These are phyloP conservation scores for Drosophila punjabiensis DNA, from an alignment of 1,140 invertebrate genomes.

Conservation along the genomic window DNA sequence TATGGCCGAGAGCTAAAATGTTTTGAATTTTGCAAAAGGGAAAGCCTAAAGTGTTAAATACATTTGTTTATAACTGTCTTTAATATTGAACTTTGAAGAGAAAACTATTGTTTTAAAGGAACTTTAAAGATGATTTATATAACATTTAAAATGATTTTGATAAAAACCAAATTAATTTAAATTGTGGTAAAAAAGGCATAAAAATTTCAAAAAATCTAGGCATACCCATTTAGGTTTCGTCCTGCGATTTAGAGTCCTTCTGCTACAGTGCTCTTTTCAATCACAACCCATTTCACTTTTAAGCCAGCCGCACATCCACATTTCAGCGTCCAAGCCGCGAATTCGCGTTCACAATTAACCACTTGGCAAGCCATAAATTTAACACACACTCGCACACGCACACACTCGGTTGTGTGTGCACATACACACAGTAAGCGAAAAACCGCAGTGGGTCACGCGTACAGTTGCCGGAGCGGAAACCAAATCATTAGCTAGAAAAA, in stretches of 20 bases:
- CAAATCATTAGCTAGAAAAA: constrained; percentile 81
- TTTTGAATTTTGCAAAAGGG: neutral
- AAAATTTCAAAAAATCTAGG: neutral
- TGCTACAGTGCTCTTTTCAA: constrained; percentile 23
- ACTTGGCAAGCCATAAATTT: constrained; percentile 81
- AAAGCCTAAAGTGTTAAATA: no score
- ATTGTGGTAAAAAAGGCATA: neutral
- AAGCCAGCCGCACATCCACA: constrained; percentile 52
- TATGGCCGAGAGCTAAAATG: neutral
- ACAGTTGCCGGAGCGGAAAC: constrained; percentile 54
- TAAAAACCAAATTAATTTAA: neutral
- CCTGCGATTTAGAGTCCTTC: neutral
- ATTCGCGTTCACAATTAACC: constrained; percentile 77
- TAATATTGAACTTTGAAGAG: neutral
- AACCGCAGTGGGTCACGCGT: constrained; percentile 42
- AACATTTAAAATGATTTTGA: neutral
- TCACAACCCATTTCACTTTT: constrained; percentile 48
- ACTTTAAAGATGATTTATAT: neutral
- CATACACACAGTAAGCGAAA: constrained; percentile 4
- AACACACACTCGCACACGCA: constrained; percentile 59
- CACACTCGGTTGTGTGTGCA: constrained; percentile 8
- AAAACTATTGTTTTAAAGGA: neutral
- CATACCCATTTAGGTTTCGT: constrained; percentile 5
- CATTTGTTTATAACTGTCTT: neutral
- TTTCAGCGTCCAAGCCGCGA: constrained; percentile 57